Base-by-base conservation (phyloP, 2,797 vertebrate genomes). In the Kryptopterus vitreolus region DNA sequence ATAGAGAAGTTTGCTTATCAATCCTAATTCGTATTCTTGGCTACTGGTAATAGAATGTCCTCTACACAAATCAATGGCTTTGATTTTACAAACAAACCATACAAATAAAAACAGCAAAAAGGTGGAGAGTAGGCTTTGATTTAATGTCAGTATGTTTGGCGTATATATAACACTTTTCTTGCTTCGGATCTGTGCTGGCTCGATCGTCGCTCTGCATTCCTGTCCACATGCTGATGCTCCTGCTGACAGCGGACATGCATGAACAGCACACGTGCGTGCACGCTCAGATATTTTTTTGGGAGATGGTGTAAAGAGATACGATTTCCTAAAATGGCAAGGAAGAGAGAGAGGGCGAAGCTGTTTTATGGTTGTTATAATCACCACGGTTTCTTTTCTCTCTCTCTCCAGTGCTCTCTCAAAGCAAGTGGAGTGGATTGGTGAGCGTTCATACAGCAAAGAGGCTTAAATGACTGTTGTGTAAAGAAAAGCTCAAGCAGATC, bases 91-190 rank as follows among this genome's bases (percentile, higher is more conserved):
- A 38, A 72, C 61, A 18, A 53, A 53, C 13, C 52, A 38, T n/a
- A 43, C 38, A 43, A 43, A 43, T 43, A 43, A 33, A 33, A 8
- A 46, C 46, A 35, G 43, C 1, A 43, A 66, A 68, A 26, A 8
- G 15, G 7, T 3, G 12, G 70, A 77, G 31, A 24, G 5, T 50
- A 53, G 11, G 20, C 12, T 29, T 61, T 16, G n/a, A n/a, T 61
- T 61, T 18, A 10, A 35, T 66, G 1, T 15, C 57, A 59, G 62
- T 16, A 5, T 59, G 13, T 62, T 65, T 70, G 20, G 11, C 55
- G 76, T 70, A 82, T 12, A 82, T 12, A 50, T 82, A 82, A 82
- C 77, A 70, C 48, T 29, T 76, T 29, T 59, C 38, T 59, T 26
- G 33, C 22, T 73, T 46, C 75, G 57, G 35, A 82, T 83, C 63